Conservation (phyloP, 2,113 vertebrate species). For the Ranitomeya variabilis region DNA sequence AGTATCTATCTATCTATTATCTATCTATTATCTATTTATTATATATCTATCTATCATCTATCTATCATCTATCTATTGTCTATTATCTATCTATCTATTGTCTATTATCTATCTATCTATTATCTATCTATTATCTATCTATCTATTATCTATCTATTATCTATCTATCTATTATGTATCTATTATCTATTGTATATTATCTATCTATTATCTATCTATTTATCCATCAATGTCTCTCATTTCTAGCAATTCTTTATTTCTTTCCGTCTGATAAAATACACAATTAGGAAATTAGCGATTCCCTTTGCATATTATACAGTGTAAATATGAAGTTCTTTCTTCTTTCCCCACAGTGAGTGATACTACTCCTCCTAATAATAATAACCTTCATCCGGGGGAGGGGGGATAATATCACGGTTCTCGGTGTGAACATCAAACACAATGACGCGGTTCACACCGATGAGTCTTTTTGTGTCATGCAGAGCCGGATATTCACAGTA, state of each 20-base stretch:
- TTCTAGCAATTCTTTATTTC: not conserved
- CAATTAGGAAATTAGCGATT: no score
- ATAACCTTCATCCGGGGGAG: not conserved
- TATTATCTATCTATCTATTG: not conserved
- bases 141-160: not conserved
- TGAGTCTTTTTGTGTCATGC: constrained; percentile 64
- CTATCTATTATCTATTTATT: not conserved
- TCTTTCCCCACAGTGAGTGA: not conserved
- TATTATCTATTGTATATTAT: not conserved
- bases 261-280: not conserved
- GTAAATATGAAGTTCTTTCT: not conserved
- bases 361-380: not conserved
- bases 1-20: not conserved
- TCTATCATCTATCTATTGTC: not conserved
- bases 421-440: not conserved
- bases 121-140: not conserved
- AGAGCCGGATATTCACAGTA: constrained; percentile 69
- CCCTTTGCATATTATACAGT: no score
- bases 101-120: not conserved
- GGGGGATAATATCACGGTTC: not conserved
- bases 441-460: not conserved
- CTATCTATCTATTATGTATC: not conserved
- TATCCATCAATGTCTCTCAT: not conserved
- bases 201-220: no score
- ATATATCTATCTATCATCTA: not conserved